Base-by-base conservation (phyloP, 2,113 vertebrate genomes). In the Lampris megalopsis region DNA sequence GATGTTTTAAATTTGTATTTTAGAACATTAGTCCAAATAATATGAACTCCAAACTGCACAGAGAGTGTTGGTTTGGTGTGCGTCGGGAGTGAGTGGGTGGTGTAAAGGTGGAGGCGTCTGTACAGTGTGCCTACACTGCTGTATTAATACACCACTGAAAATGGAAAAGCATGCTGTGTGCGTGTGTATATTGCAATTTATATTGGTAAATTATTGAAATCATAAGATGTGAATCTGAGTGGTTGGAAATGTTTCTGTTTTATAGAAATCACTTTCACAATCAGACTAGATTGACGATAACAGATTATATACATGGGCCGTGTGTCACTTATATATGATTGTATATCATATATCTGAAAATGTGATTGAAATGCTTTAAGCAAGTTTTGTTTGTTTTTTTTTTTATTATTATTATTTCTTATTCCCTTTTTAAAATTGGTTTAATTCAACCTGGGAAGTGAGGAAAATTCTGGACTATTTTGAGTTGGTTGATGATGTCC, bases 261-360 rank as follows among this genome's bases (percentile, higher is more conserved):
- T 88, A 85, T 80, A 84, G 78, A 91, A 84, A 85, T 89, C 75
- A 80, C 81, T 83, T 88, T 86, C 54, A 64, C 77, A 73, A 84
- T 77, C 75, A 48, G 50, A 43, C 11, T 68, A 61, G 71, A 75
- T 24, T 67, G 75, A 78, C 71, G 71, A 76, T 78, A 73, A 79
- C 83, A 41, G 66, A 70, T 77, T 71, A 56, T 11, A 10, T 63
- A 52, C 41, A 79, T 79, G 81, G 68, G 64, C 71, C 56, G 35
- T 66, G 71, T 78, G 85, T 82, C 47, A 9, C 49, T 36, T 64
- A 64, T 71, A 38, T 77, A 64, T 72, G 71, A 89, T 9, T 80
- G 77, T 86, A 84, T 80, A 60, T 83, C 79, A 82, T 78, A 77
- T 82, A 71, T 77, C 63, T 71, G 70, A 83, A 80, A 73, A 79